Evolutionary conservation across 2,113 vertebrate genomes (phyloP).

Genomic region (Piaya cayana): DNA sequence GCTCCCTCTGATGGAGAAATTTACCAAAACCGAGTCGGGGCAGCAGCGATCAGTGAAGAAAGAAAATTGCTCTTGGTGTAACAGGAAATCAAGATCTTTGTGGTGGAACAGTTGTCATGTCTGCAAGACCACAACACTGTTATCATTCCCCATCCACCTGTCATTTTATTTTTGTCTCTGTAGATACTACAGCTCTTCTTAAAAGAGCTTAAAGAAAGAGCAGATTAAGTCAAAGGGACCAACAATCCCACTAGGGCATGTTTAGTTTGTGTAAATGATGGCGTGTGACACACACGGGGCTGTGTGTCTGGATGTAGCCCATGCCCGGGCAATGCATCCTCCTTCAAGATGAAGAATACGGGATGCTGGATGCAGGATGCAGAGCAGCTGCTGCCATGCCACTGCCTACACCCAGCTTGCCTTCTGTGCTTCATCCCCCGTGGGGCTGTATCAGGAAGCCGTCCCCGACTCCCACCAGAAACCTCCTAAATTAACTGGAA

Average conservation of each 20-base stretch:
- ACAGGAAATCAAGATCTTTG: background rate
- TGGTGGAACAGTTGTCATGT: background rate
- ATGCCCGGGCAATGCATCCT: background rate
- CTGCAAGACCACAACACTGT: background rate
- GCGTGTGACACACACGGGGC: rapidly evolving
- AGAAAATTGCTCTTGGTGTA: background rate
- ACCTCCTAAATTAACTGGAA: background rate
- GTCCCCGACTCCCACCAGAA: background rate
- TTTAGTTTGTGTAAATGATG: background rate
- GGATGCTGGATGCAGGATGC: background rate
- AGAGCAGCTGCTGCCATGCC: rapidly evolving
- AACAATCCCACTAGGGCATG: rapidly evolving
- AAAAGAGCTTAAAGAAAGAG: background rate
- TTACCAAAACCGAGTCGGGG: background rate
- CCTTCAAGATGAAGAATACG: rapidly evolving
- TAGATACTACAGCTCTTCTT: background rate
- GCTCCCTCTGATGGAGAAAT: constrained; percentile 43
- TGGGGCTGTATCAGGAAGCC: no score
- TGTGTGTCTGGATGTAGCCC: rapidly evolving
- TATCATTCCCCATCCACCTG: background rate
- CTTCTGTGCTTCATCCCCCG: background rate
- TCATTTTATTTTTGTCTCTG: background rate
- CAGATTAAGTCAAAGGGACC: background rate
- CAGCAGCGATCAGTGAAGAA: rapidly evolving
- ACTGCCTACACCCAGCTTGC: background rate